Conservation (phyloP, 1,140 invertebrate species). For the Drosophila leontia region DNA sequence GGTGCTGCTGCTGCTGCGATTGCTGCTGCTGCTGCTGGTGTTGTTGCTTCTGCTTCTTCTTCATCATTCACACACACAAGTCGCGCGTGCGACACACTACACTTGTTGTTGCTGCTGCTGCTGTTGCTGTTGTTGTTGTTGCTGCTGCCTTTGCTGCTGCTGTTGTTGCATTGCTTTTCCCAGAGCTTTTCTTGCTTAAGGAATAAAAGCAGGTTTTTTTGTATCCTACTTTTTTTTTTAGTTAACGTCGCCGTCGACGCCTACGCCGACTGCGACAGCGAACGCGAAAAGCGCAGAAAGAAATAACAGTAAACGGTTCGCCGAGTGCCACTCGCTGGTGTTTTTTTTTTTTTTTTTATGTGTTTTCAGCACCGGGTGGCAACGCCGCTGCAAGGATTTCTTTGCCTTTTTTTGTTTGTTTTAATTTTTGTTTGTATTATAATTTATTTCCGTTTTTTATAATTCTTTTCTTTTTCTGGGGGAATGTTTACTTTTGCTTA, state of each 20-base stretch:
- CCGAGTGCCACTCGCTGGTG: slow-evolving; percentile 47
- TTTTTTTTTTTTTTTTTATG: background rate
- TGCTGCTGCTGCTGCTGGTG: slow-evolving; percentile 59
- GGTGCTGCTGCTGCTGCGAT: slow-evolving; percentile 46
- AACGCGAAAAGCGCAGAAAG: slow-evolving; percentile 26
- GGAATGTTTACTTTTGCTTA: slow-evolving; percentile 28
- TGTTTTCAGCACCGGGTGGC: slow-evolving; percentile 38
- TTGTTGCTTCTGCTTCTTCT: slow-evolving; percentile 77
- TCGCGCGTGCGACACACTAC: slow-evolving; percentile 66
- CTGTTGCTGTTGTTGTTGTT: slow-evolving; percentile 8
- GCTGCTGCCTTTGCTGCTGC: slow-evolving; percentile 19
- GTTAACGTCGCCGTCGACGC: slow-evolving; percentile 12
- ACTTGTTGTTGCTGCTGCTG: slow-evolving; percentile 56
- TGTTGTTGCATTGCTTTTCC: slow-evolving; percentile 49
- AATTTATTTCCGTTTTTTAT: no score
- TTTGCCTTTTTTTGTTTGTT: background rate
- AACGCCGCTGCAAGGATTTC: slow-evolving; percentile 37
- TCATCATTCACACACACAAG: slow-evolving; percentile 74
- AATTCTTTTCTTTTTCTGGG: background rate
- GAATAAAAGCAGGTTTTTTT: background rate
- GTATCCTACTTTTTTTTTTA: background rate
- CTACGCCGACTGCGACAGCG: slow-evolving; percentile 27
- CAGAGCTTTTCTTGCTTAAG: slow-evolving; percentile 10
- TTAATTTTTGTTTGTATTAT: background rate
- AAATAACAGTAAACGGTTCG: slow-evolving; percentile 23